A percentile compares a stretch with the other conserved stretches of the same genome.
Evolutionary conservation across 2,113 vertebrate species (phyloP).

Genomic region (Corapipo altera): DNA sequence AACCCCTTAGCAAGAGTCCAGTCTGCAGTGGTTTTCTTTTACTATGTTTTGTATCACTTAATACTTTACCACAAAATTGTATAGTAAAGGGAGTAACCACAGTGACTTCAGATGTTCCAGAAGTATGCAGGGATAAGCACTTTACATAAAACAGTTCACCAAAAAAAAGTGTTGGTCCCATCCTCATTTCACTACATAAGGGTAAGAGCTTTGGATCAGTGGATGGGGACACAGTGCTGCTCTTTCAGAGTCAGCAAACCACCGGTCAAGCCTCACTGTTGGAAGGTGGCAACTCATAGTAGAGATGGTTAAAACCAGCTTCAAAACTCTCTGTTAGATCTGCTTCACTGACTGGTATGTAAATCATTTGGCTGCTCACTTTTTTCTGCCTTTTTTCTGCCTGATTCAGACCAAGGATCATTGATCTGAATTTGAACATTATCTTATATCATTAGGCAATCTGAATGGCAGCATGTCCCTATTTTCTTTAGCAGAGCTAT

Average conservation of each 20-base stretch:
- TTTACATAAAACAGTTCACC: neutral
- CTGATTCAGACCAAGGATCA: neutral
- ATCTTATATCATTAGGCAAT: neutral
- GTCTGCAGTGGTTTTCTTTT: neutral
- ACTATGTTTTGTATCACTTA: neutral
- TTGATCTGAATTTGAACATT: conserved; percentile 16
- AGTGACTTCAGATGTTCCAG: neutral
- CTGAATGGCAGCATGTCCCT: neutral
- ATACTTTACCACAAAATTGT: neutral
- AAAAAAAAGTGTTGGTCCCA: neutral
- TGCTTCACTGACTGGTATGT: neutral
- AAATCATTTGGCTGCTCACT: neutral
- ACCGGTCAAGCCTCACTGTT: neutral
- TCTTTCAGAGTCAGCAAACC: neutral
- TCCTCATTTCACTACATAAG: neutral
- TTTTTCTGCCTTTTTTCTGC: neutral
- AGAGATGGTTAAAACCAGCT: neutral
- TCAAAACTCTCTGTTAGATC: neutral
- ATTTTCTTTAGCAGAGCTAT: neutral
- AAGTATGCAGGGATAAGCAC: neutral
- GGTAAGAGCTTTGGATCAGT: neutral
- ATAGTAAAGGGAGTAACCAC: neutral
- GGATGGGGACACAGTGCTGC: neutral
- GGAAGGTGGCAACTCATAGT: neutral
- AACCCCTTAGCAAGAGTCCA: neutral